Conservation (phyloP, 35 echinoderm and acorn worm species). For the Stichopus chloronotus region DNA sequence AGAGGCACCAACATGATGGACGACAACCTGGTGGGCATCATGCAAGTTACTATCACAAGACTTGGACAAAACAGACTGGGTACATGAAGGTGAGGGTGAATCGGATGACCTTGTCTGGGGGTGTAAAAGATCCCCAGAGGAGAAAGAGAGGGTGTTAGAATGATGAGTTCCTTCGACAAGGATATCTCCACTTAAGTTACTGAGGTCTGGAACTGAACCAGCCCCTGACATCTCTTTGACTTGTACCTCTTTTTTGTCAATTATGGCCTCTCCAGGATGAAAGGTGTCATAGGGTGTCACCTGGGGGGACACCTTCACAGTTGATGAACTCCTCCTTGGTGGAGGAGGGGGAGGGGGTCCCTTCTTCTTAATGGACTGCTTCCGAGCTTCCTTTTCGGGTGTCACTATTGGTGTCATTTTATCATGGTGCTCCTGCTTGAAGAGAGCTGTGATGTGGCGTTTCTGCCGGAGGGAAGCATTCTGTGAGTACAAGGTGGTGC, state of each 20-base stretch:
- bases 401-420: conserved; percentile 90
- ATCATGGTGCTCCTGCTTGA: conserved; percentile 81
- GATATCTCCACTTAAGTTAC: conserved; percentile 6
- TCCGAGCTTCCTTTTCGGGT: conserved; percentile 78
- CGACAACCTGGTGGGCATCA: neutral
- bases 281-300: neutral
- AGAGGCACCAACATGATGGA: neutral
- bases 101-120: conserved; percentile 7
- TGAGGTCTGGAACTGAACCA: conserved; percentile 36
- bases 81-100: conserved; percentile 36
- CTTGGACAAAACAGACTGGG: conserved; percentile 45
- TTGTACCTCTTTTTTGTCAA: conserved; percentile 44
- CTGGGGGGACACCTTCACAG: neutral
- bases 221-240: neutral
- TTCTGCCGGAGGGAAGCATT: conserved; percentile 50
- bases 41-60: conserved; percentile 54
- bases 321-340: conserved; percentile 60
- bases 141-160: neutral
- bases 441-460: conserved; percentile 61
- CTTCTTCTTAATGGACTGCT: conserved; percentile 51
- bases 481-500: conserved; percentile 66
- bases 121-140: conserved; percentile 12
- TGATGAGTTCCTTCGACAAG: neutral
- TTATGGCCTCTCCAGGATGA: neutral
- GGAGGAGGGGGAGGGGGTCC: conserved; percentile 86